A percentile compares a stretch with the other conserved stretches of the same genome.
These are phyloP conservation scores for Parotocinclus haroldoi DNA, from an alignment of 2,797 vertebrate species.

Conservation along the genomic window DNA sequence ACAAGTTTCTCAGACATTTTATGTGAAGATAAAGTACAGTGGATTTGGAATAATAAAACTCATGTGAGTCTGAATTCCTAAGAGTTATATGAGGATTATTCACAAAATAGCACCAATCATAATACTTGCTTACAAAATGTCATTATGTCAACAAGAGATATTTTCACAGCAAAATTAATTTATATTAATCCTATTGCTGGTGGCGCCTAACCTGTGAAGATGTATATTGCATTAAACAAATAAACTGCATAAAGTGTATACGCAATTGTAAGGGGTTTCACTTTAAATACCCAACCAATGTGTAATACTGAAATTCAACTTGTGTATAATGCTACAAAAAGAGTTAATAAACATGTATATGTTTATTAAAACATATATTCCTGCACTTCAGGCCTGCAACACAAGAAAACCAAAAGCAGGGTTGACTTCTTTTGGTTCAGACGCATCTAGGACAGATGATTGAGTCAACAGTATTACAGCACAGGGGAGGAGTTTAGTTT, in stretches of 20 bases:
- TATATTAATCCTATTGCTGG: conserved; percentile 15
- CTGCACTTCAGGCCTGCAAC: too few relatives aligned
- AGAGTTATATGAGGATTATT: too few relatives aligned
- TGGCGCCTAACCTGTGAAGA: conserved; percentile 4
- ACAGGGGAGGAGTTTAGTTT: too few relatives aligned
- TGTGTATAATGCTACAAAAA: neutral
- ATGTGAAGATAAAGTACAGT: neutral
- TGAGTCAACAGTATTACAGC: too few relatives aligned
- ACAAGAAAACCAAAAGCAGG: too few relatives aligned
- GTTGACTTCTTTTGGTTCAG: too few relatives aligned
- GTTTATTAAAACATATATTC: too few relatives aligned
- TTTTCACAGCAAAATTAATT: conserved; percentile 18
- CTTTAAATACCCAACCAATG: neutral
- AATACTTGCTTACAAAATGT: conserved; percentile 14
- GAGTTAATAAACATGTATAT: neutral
- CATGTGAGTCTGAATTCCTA: conserved; percentile 11
- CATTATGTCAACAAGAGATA: conserved; percentile 9
- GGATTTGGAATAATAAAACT: conserved; percentile 9
- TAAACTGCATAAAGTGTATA: conserved; percentile 6
- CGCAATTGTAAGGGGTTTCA: conserved; percentile 30
- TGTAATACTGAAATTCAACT: conserved; percentile 1
- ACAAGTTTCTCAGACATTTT: too few relatives aligned
- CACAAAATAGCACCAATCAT: too few relatives aligned
- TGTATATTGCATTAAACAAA: conserved; percentile 26
- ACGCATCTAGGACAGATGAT: too few relatives aligned